These are phyloP conservation scores for Dendrocincla tyrannina DNA, from an alignment of 2,797 vertebrate genomes.

Conservation along the genomic window DNA sequence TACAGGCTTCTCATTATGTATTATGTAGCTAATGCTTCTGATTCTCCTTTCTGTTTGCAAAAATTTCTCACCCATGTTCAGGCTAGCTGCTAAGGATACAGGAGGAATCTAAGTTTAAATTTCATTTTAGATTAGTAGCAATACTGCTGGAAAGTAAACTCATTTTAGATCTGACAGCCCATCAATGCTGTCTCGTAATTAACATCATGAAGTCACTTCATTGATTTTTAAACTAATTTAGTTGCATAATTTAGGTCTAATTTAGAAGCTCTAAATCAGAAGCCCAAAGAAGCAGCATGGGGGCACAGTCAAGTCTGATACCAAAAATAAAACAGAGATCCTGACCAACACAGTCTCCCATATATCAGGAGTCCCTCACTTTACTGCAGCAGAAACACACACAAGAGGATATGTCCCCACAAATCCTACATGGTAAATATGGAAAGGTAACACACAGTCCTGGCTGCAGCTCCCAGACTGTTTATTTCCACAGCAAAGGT, in stretches of 20 bases:
- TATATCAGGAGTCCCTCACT: neutral
- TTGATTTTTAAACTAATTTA: neutral
- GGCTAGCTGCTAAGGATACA: neutral
- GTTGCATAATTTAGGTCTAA: neutral
- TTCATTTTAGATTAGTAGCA: neutral
- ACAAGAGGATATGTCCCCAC: neutral
- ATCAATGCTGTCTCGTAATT: neutral
- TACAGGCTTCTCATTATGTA: neutral
- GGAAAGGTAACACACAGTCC: neutral
- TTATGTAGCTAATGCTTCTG: neutral
- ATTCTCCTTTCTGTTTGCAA: neutral
- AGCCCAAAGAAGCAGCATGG: neutral
- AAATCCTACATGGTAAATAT: rapidly evolving
- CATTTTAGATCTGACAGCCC: neutral
- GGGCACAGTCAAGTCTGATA: neutral
- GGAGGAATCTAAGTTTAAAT: neutral
- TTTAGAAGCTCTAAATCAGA: neutral
- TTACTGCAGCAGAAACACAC: neutral
- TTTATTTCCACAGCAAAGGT: neutral
- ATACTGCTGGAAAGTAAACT: neutral
- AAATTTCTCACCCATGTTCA: neutral
- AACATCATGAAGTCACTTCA: neutral
- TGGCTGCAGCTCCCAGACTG: neutral
- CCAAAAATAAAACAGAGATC: neutral
- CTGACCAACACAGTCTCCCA: neutral